These are phyloP conservation scores for Clarias macrocephalus DNA, from an alignment of 2,113 vertebrate species.

Conservation along the genomic window DNA sequence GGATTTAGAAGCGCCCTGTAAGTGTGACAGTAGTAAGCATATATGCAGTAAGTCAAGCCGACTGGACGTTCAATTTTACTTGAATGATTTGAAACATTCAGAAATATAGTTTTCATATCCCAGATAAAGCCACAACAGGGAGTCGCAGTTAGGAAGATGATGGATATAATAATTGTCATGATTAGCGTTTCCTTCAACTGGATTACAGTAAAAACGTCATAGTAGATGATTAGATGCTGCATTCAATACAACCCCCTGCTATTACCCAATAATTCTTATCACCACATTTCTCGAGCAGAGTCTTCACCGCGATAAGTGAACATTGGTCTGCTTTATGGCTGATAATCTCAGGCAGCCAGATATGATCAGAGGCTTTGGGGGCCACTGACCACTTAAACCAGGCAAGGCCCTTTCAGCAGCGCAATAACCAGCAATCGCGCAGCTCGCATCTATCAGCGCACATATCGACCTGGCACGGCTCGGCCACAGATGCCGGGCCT, in stretches of 20 bases:
- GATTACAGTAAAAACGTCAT: slow-evolving; percentile 41
- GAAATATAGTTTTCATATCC: slow-evolving; percentile 10
- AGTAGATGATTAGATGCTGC: slow-evolving; percentile 36
- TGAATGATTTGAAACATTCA: background rate
- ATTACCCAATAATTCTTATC: slow-evolving; percentile 50
- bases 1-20: background rate
- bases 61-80: background rate
- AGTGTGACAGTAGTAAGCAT: background rate
- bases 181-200: slow-evolving; percentile 22
- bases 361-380: slow-evolving; percentile 75
- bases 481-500: slow-evolving; percentile 76
- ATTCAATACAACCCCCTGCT: slow-evolving; percentile 42
- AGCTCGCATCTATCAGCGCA: slow-evolving; percentile 68
- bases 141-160: background rate
- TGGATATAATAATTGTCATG: background rate
- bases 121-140: background rate
- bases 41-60: background rate
- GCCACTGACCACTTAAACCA: slow-evolving; percentile 74
- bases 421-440: slow-evolving; percentile 70
- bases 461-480: slow-evolving; percentile 75
- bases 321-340: slow-evolving; percentile 51
- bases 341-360: slow-evolving; percentile 72
- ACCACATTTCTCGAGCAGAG: slow-evolving; percentile 48
- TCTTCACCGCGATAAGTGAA: slow-evolving; percentile 52
- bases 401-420: slow-evolving; percentile 49